Evolutionary conservation across 2,113 vertebrate species (phyloP).

Genomic region (Gobio gobio): DNA sequence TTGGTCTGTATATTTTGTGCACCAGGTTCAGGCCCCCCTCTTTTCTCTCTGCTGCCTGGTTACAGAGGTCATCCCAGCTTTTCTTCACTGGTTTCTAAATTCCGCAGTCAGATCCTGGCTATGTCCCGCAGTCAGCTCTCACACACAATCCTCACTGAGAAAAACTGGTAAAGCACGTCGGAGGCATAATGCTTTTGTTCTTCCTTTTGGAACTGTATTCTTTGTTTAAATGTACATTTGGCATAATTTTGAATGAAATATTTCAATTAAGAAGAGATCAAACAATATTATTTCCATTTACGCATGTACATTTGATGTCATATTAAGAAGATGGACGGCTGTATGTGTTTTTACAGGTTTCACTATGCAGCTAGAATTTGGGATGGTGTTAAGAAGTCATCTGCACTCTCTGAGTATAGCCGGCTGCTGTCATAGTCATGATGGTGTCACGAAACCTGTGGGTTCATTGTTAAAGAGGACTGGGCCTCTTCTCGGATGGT

Average conservation of each 20-base stretch:
- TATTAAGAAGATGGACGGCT: background rate
- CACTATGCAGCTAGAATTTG: slow-evolving; percentile 91
- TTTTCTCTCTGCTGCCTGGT: slow-evolving; percentile 86
- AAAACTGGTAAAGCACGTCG: slow-evolving; percentile 84
- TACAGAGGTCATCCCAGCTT: slow-evolving; percentile 89
- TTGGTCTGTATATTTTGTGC: slow-evolving; percentile 10
- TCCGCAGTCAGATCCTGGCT: slow-evolving; percentile 87
- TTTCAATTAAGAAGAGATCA: background rate
- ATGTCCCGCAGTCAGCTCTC: slow-evolving; percentile 90
- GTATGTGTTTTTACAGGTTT: slow-evolving; percentile 76
- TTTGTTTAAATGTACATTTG: background rate
- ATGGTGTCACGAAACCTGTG: background rate
- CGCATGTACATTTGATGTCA: background rate
- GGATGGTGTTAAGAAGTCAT: slow-evolving; percentile 91
- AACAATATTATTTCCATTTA: background rate
- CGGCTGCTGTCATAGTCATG: slow-evolving; percentile 80
- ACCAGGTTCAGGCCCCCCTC: slow-evolving; percentile 75
- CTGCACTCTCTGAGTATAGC: slow-evolving; percentile 88
- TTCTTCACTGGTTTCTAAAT: slow-evolving; percentile 83
- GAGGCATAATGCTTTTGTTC: background rate
- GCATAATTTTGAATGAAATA: background rate
- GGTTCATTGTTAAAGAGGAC: background rate
- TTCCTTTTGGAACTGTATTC: background rate
- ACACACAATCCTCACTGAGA: slow-evolving; percentile 91
- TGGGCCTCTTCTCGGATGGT: background rate